phyloP scores from a whole-genome alignment of 1,140 invertebrate species.

The Zaprionus vittiger region DNA sequence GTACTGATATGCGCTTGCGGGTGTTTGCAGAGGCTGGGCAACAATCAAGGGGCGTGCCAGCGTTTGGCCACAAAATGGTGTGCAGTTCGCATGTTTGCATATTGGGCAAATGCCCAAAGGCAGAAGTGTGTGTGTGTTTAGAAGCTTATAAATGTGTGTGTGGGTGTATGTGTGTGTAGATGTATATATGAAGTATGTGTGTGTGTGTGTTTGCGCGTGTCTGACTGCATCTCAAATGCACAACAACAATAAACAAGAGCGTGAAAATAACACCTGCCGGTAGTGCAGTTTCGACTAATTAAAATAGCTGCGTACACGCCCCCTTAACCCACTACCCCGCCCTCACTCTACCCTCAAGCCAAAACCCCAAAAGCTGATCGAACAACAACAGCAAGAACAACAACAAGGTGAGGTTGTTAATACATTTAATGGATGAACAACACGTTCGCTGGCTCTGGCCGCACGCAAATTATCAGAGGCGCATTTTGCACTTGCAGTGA shows the following conservation, averaged over 20 bases:
- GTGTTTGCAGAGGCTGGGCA: background rate
- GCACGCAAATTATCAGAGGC: conserved; percentile 29
- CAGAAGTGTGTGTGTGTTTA: conserved; percentile 17
- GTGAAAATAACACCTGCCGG: conserved; percentile 67
- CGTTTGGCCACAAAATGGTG: conserved; percentile 41
- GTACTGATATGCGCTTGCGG: conserved; percentile 15
- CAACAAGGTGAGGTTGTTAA: background rate
- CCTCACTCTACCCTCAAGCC: background rate
- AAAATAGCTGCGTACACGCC: conserved; percentile 50
- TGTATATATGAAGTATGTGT: conserved; percentile 6
- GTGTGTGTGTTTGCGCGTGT: conserved; percentile 10
- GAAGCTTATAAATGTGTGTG: background rate
- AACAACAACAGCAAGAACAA: background rate
- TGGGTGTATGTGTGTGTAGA: background rate
- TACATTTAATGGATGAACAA: conserved; percentile 25
- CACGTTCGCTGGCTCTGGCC: conserved; percentile 26
- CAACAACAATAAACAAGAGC: conserved; percentile 40
- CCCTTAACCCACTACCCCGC: background rate
- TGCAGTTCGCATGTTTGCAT: conserved; percentile 50
- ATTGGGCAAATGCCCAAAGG: conserved; percentile 31
- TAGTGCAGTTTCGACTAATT: conserved; percentile 58
- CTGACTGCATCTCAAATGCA: conserved; percentile 44
- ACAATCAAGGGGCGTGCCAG: conserved; percentile 15
- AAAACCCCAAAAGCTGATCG: background rate
- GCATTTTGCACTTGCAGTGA: conserved; percentile 29